Percentiles rank a stretch among this genome's conserved stretches.
Conservation (phyloP, 2,797 vertebrate genomes). For the Leptodactylus fallax region DNA sequence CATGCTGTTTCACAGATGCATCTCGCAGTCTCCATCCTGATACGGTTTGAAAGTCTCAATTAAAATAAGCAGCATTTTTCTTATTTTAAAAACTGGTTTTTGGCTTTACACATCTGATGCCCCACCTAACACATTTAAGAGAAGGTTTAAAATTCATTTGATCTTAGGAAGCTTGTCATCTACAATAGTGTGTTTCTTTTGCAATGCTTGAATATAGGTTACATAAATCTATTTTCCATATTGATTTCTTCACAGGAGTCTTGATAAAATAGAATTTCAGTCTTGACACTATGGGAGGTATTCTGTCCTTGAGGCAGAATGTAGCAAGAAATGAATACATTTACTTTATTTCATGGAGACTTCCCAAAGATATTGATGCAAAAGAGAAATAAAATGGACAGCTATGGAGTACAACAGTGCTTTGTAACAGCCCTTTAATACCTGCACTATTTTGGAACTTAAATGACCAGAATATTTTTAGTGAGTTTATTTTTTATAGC, state of each 20-base stretch:
- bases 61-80: not conserved
- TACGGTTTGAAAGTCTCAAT: not conserved
- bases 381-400: not conserved
- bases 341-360: not conserved
- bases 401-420: not conserved
- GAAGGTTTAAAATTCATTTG: not conserved
- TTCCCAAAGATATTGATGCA: not conserved
- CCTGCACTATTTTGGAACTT: not conserved
- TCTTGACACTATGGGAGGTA: not conserved
- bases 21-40: not conserved
- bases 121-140: not conserved
- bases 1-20: constrained; percentile 2
- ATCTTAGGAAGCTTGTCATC: not conserved
- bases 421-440: not conserved
- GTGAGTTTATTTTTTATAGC: not conserved
- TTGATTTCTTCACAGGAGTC: constrained; percentile 2
- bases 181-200: not conserved
- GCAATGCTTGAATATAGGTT: not conserved
- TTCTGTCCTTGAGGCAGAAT: not conserved
- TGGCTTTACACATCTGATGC: not conserved
- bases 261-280: constrained; percentile 25
- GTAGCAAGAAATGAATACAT: constrained; percentile 29
- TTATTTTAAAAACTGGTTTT: not conserved
- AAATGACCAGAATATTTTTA: not conserved
- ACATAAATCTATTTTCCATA: constrained; percentile 3